Percentiles rank a stretch among this genome's conserved stretches.
phyloP scores from a whole-genome alignment of 2,113 vertebrate species.

The Jacana jacana region DNA sequence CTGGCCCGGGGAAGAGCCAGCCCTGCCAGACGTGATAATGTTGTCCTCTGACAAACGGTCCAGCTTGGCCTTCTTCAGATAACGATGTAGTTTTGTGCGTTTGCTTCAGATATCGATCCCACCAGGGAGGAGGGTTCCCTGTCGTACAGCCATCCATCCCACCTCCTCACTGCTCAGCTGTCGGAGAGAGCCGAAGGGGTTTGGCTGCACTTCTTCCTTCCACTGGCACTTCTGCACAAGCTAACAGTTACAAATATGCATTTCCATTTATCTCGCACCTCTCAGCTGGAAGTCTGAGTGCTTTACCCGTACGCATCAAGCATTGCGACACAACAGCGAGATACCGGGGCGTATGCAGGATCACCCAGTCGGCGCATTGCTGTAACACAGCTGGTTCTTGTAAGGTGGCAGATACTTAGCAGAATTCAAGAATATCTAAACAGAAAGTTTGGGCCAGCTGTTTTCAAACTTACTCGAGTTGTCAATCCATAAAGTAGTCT shows the following conservation, averaged over 20 bases:
- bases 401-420: neutral
- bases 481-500: neutral
- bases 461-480: neutral
- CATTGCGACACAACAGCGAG: neutral
- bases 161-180: neutral
- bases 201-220: neutral
- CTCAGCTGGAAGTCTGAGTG: neutral
- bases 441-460: neutral
- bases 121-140: neutral
- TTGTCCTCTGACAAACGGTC: slow-evolving; percentile 32
- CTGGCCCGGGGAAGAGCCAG: slow-evolving; percentile 6
- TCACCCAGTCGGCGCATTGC: neutral
- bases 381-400: neutral
- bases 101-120: neutral
- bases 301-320: neutral
- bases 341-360: neutral
- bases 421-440: neutral
- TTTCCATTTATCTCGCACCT: neutral
- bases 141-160: neutral
- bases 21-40: slow-evolving; percentile 16
- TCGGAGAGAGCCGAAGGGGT: neutral
- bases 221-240: neutral
- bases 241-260: neutral
- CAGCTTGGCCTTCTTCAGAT: neutral
- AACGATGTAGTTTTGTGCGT: neutral